A percentile compares a stretch with the other conserved stretches of the same genome.
Conservation (phyloP, 2,113 vertebrate genomes). For the Macrotus californicus region DNA sequence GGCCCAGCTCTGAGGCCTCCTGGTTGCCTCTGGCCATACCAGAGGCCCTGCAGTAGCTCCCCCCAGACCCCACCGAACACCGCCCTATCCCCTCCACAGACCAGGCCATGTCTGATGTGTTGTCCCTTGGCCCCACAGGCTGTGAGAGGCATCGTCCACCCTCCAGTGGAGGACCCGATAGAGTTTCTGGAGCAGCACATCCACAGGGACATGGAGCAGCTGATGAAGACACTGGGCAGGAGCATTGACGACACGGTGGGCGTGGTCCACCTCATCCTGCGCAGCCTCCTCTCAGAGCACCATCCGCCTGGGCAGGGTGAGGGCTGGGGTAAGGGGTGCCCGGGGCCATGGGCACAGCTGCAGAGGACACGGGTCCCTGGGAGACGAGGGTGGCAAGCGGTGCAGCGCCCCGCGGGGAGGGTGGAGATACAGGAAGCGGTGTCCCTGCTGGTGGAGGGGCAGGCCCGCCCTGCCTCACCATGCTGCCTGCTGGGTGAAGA, state of each 20-base stretch:
- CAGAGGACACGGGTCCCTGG: background rate
- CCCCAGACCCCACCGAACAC: too few relatives aligned
- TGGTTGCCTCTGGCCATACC: too few relatives aligned
- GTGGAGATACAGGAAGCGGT: too few relatives aligned
- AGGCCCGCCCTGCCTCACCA: too few relatives aligned
- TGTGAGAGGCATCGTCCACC: conserved; percentile 84
- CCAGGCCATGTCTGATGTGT: background rate
- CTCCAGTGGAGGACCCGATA: conserved; percentile 66
- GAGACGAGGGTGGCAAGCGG: too few relatives aligned
- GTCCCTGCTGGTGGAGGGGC: background rate
- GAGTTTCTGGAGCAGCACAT: conserved; percentile 86
- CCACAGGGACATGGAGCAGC: conserved; percentile 83
- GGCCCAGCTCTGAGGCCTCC: background rate
- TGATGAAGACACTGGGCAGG: conserved; percentile 85
- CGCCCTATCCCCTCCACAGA: fast-evolving
- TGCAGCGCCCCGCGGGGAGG: fast-evolving
- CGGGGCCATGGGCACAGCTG: fast-evolving
- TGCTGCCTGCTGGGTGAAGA: too few relatives aligned
- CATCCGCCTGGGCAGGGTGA: conserved; percentile 77
- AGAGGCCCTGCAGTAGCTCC: background rate
- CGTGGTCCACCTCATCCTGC: conserved; percentile 83
- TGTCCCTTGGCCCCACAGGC: conserved; percentile 60
- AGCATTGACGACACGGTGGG: conserved; percentile 85
- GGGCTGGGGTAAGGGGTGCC: background rate
- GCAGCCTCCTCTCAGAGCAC: conserved; percentile 75